These are phyloP conservation scores for Nasonia vitripennis DNA, from an alignment of 1,140 invertebrate genomes.

Conservation along the genomic window DNA sequence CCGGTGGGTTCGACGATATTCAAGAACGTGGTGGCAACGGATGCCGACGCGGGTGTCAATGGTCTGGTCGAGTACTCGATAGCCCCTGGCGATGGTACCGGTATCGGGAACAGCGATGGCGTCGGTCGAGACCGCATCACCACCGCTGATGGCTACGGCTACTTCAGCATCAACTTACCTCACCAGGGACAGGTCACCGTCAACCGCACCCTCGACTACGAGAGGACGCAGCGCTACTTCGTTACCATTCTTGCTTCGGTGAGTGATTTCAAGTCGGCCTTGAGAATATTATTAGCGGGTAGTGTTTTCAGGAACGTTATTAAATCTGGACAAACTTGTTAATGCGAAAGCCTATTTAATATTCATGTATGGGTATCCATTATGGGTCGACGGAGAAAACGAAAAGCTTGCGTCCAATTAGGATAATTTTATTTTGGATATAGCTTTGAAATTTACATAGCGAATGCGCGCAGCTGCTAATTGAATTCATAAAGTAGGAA, in stretches of 20 bases:
- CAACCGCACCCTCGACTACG: conserved; percentile 91
- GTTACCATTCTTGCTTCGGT: conserved; percentile 93
- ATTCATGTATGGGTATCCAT: too few species aligned
- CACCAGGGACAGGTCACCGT: conserved; percentile 93
- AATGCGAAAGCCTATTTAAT: too few species aligned
- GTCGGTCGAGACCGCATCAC: conserved; percentile 76
- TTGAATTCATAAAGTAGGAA: too few species aligned
- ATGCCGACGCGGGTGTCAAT: conserved; percentile 91
- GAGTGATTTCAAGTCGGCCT: conserved; percentile 72
- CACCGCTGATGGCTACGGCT: conserved; percentile 87
- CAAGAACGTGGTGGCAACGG: conserved; percentile 87
- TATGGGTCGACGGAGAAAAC: too few species aligned
- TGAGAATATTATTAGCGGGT: not conserved
- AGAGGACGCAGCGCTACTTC: conserved; percentile 91
- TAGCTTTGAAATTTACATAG: too few species aligned
- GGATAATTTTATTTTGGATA: too few species aligned
- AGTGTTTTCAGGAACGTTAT: not conserved
- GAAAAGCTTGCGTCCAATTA: too few species aligned
- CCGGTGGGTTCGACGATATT: conserved; percentile 92
- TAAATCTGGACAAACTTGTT: not conserved
- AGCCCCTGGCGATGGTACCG: conserved; percentile 75
- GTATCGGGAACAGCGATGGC: conserved; percentile 78
- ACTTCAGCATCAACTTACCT: conserved; percentile 89
- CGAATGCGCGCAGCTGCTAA: too few species aligned
- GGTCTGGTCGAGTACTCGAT: conserved; percentile 88